Evolutionary conservation across 2,888 invertebrate genomes (phyloP).

Genomic region (Phyto melanocephala): DNA sequence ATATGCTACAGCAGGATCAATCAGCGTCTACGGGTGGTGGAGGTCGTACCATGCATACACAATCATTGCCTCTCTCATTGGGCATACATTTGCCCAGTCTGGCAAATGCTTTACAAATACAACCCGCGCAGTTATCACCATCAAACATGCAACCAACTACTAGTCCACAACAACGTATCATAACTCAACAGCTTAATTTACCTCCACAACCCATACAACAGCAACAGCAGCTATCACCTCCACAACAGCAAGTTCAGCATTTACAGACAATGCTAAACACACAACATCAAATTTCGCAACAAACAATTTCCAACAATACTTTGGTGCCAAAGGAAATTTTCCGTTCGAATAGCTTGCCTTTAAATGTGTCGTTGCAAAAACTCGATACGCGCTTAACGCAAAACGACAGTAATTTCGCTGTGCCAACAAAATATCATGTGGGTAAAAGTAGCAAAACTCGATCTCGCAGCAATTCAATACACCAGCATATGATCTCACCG

Average conservation of each 20-base stretch:
- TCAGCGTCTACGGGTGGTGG: conserved; percentile 15
- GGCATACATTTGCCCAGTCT: conserved; percentile 58
- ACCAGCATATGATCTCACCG: conserved; percentile 71
- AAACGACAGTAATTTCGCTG: conserved; percentile 73
- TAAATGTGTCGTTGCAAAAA: conserved; percentile 81
- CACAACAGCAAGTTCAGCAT: conserved; percentile 24
- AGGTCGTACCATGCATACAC: conserved; percentile 65
- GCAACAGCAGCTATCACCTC: conserved; percentile 67
- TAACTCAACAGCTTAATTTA: conserved; percentile 46
- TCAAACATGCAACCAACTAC: conserved; percentile 65
- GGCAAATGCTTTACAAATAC: conserved; percentile 58
- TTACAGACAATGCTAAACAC: conserved; percentile 52
- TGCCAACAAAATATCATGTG: conserved; percentile 75
- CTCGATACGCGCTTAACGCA: conserved; percentile 69
- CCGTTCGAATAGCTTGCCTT: conserved; percentile 83
- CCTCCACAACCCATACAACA: conserved; percentile 60
- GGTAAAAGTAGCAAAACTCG: conserved; percentile 72
- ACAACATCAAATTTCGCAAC: conserved; percentile 61
- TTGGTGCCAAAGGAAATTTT: conserved; percentile 80
- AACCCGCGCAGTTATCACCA: conserved; percentile 52
- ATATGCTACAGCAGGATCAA: conserved; percentile 56
- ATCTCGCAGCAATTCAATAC: conserved; percentile 78
- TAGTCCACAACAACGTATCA: conserved; percentile 49
- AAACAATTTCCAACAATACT: conserved; percentile 63
- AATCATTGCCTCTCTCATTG: conserved; percentile 65